Conservation (phyloP, 2,797 vertebrate genomes). For the Microctenopoma lineatum region DNA sequence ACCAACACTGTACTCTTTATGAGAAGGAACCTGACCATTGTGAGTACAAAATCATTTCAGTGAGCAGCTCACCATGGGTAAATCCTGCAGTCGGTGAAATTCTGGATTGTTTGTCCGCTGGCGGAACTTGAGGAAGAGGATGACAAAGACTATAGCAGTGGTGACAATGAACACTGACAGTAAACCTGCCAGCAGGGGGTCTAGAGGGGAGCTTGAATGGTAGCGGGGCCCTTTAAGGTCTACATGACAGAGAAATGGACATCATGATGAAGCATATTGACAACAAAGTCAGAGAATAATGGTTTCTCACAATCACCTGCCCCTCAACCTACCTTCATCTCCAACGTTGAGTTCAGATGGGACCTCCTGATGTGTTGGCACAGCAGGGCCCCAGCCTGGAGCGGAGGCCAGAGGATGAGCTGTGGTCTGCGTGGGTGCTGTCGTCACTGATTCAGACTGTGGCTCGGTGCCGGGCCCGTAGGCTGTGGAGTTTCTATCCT, state of each 20-base stretch:
- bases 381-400: slow-evolving; percentile 30
- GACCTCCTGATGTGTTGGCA: slow-evolving; percentile 51
- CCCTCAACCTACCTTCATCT: slow-evolving; percentile 72
- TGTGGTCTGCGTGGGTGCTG: slow-evolving; percentile 29
- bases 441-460: slow-evolving; percentile 26
- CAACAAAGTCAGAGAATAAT: not conserved
- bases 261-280: not conserved
- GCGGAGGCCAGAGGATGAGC: slow-evolving; percentile 37
- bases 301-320: not conserved
- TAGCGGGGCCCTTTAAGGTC: slow-evolving; percentile 52
- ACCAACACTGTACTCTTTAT: too few relatives aligned
- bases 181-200: slow-evolving; percentile 88
- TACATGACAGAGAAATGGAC: slow-evolving; percentile 21
- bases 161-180: slow-evolving; percentile 88
- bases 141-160: slow-evolving; percentile 85
- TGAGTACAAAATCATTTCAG: too few relatives aligned
- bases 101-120: slow-evolving; percentile 85
- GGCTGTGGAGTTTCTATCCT: slow-evolving; percentile 25
- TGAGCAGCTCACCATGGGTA: slow-evolving; percentile 87
- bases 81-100: slow-evolving; percentile 91
- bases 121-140: slow-evolving; percentile 89
- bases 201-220: slow-evolving; percentile 70
- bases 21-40: too few relatives aligned
- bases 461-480: slow-evolving; percentile 22
- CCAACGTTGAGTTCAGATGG: slow-evolving; percentile 80